Evolutionary conservation across 1,140 invertebrate genomes (phyloP).

Genomic region (Uloborus diversus): DNA sequence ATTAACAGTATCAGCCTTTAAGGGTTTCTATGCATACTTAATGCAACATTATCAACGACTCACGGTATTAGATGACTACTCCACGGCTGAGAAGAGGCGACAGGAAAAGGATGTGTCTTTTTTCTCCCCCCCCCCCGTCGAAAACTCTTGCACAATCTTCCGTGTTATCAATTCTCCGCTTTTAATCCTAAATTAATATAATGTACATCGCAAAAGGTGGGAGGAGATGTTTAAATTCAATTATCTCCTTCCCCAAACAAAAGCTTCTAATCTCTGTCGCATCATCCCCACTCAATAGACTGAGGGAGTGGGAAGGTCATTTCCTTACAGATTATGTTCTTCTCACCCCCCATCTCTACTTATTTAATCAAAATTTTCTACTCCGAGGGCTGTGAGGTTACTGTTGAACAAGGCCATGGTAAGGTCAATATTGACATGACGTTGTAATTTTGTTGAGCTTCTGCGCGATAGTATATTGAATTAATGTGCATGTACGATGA

Average conservation of each 20-base stretch:
- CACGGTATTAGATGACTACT: too few species aligned
- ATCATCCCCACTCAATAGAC: not conserved
- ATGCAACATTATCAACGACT: too few species aligned
- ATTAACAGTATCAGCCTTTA: too few species aligned
- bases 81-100: too few species aligned
- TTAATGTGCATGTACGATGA: too few species aligned
- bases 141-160: constrained; percentile 4
- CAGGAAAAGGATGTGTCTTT: not conserved
- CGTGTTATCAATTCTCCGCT: not conserved
- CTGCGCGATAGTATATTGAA: too few species aligned
- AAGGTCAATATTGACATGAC: constrained; percentile 17
- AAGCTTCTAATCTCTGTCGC: constrained; percentile 14
- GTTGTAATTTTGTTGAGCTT: not conserved
- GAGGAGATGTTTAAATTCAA: constrained; percentile 43
- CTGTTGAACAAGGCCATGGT: not conserved
- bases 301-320: not conserved
- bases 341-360: too few species aligned
- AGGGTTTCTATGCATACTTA: too few species aligned
- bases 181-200: constrained; percentile 38
- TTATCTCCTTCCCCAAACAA: constrained; percentile 29
- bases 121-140: not conserved
- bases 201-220: constrained; percentile 11
- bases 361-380: too few species aligned
- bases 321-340: too few species aligned
- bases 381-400: not conserved